Conservation (phyloP, 2,113 vertebrate species). For the Spilogale gracilis region DNA sequence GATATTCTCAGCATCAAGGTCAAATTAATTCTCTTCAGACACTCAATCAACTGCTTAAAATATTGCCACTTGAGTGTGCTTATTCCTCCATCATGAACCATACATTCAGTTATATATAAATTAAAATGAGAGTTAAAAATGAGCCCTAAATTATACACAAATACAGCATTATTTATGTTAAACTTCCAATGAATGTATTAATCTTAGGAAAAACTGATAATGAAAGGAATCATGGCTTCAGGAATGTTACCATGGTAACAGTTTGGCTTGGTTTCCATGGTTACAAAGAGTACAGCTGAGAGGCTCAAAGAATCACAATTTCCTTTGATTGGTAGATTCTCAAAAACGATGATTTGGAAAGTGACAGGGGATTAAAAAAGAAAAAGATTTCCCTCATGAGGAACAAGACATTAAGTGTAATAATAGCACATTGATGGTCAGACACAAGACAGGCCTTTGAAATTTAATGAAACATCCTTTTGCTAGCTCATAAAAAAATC, state of each 20-base stretch:
- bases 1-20: background rate
- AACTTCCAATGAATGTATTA: constrained; percentile 50
- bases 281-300: constrained; percentile 68
- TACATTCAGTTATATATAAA: background rate
- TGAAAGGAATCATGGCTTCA: constrained; percentile 62
- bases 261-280: constrained; percentile 81
- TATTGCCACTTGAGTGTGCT: background rate
- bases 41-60: constrained; percentile 27
- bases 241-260: constrained; percentile 74
- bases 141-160: constrained; percentile 7
- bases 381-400: constrained; percentile 53
- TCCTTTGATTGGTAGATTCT: constrained; percentile 80
- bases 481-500: constrained; percentile 49
- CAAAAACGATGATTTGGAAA: constrained; percentile 76
- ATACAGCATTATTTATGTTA: constrained; percentile 34
- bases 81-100: background rate
- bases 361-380: constrained; percentile 69
- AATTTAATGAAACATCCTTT: constrained; percentile 71
- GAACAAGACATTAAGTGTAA: constrained; percentile 68
- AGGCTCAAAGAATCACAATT: constrained; percentile 76
- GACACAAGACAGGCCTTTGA: constrained; percentile 68
- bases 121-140: constrained; percentile 36
- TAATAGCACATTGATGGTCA: constrained; percentile 61
- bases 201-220: constrained; percentile 59
- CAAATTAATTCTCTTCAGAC: constrained; percentile 62